phyloP scores from a whole-genome alignment of 2,888 invertebrate genomes.

The Patella pellucida region DNA sequence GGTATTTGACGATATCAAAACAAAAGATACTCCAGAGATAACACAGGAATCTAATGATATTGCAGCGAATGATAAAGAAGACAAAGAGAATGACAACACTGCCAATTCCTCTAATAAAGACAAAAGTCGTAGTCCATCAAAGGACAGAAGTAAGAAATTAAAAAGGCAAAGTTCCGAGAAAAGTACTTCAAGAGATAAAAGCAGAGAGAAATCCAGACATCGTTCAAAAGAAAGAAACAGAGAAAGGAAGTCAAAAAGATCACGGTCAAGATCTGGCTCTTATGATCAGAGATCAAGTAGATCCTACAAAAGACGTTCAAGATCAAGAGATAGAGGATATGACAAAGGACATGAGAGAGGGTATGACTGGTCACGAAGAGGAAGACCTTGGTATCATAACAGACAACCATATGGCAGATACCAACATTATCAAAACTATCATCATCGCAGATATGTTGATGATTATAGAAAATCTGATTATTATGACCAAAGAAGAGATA shows the following conservation, averaged over 20 bases:
- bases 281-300: not conserved
- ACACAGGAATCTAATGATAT: not conserved
- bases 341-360: not conserved
- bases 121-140: constrained; percentile 7
- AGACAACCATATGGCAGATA: not conserved
- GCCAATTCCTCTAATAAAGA: not conserved
- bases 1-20: constrained; percentile 5
- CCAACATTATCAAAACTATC: not conserved
- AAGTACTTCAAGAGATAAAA: constrained; percentile 10
- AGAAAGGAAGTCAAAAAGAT: not conserved
- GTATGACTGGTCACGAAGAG: not conserved
- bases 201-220: constrained; percentile 10
- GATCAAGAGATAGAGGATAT: not conserved
- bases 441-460: no score
- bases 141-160: constrained; percentile 3
- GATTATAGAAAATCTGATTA: not conserved
- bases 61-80: not conserved
- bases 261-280: not conserved
- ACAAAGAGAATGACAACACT: not conserved
- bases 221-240: constrained; percentile 11
- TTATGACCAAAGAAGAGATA: not conserved
- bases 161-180: constrained; percentile 16
- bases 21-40: constrained; percentile 5
- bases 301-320: not conserved
- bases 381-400: not conserved